A percentile compares a stretch with the other conserved stretches of the same genome.
phyloP scores from a whole-genome alignment of 2,888 invertebrate species.

The Ommatoiulus sabulosus region DNA sequence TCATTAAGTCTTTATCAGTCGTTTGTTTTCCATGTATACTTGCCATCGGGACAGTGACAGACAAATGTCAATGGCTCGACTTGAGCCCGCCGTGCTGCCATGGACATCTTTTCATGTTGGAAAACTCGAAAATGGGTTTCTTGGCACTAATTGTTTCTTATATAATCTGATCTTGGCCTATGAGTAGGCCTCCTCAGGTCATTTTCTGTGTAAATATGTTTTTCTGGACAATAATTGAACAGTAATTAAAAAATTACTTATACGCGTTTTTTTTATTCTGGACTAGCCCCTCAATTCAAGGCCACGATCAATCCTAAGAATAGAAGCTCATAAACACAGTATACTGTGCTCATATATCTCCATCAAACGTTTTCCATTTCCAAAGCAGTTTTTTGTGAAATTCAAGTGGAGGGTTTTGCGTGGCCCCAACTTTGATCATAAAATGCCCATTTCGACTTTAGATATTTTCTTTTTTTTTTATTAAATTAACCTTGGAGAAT shows the following conservation, averaged over 20 bases:
- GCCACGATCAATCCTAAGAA: background rate
- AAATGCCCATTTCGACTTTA: background rate
- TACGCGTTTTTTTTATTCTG: no score
- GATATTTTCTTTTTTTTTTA: background rate
- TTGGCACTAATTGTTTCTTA: background rate
- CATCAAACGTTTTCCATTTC: background rate
- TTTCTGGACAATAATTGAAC: background rate
- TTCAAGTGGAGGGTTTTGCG: no score
- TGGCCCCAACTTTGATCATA: background rate
- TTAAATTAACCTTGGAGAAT: background rate
- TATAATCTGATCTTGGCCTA: background rate
- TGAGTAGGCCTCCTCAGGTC: background rate
- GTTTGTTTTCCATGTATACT: background rate
- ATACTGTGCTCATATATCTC: no score
- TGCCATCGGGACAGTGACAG: background rate
- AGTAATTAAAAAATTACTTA: background rate
- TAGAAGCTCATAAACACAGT: constrained; percentile 18
- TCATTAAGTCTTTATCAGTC: background rate
- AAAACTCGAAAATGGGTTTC: background rate
- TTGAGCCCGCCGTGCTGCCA: no score
- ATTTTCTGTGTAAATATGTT: background rate
- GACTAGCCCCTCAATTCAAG: background rate
- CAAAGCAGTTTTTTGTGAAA: background rate
- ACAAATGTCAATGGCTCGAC: background rate
- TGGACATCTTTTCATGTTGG: background rate